Percentiles rank a stretch among this genome's conserved stretches.
These are phyloP conservation scores for Callipepla californica DNA, from an alignment of 2,113 vertebrate species.

Conservation along the genomic window DNA sequence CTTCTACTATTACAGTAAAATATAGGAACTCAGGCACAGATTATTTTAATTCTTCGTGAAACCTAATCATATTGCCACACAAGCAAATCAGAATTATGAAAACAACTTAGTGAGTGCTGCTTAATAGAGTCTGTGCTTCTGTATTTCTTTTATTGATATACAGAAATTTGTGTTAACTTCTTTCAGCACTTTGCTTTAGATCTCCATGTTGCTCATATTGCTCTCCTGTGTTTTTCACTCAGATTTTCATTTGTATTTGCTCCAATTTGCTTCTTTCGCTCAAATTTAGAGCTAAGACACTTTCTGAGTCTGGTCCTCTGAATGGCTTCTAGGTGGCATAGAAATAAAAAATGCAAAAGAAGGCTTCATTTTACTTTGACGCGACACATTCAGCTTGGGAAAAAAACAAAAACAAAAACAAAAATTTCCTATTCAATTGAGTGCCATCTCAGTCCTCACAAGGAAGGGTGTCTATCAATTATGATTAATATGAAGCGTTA, in stretches of 20 bases:
- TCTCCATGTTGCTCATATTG: neutral
- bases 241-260: neutral
- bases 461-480: neutral
- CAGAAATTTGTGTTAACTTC: neutral
- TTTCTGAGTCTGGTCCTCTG: neutral
- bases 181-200: neutral
- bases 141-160: neutral
- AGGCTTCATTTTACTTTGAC: neutral
- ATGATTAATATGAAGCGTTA: neutral
- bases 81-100: neutral
- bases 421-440: neutral
- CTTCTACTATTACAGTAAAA: neutral
- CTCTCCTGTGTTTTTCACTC: neutral
- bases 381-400: neutral
- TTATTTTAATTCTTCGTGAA: neutral
- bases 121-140: neutral
- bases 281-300: neutral
- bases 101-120: neutral
- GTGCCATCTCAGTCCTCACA: neutral
- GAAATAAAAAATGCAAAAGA: neutral
- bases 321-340: fast-evolving
- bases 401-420: neutral
- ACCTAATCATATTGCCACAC: neutral
- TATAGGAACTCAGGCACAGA: neutral
- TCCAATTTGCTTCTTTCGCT: fast-evolving